phyloP scores from a whole-genome alignment of 2,113 vertebrate species.

The Coptodon rendalli region DNA sequence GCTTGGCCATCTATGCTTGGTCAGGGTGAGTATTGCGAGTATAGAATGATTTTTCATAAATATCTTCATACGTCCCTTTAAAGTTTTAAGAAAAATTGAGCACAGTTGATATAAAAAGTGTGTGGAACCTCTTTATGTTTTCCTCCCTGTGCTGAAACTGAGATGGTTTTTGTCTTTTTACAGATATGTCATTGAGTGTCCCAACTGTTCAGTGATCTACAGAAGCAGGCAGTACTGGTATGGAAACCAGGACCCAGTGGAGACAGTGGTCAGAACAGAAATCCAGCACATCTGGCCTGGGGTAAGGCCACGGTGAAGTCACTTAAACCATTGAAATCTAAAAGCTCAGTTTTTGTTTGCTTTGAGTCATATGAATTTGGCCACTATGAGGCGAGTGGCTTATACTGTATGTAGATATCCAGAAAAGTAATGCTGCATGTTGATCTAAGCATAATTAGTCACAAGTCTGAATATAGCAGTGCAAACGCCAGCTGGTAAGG shows the following conservation, averaged over 20 bases:
- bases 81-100: not conserved
- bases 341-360: not conserved
- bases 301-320: slow-evolving; percentile 68
- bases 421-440: not conserved
- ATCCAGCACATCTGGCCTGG: slow-evolving; percentile 98
- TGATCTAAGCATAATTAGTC: not conserved
- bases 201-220: slow-evolving; percentile 94
- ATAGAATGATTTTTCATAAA: not conserved
- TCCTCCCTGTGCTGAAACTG: not conserved
- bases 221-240: slow-evolving; percentile 98
- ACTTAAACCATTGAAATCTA: not conserved
- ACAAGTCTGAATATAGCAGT: not conserved
- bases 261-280: slow-evolving; percentile 96
- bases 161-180: not conserved
- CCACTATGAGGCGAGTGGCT: not conserved
- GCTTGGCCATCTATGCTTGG: slow-evolving; percentile 97
- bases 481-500: not conserved
- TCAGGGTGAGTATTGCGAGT: slow-evolving; percentile 85
- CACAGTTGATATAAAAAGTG: not conserved
- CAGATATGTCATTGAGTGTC: slow-evolving; percentile 97
- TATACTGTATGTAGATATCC: not conserved
- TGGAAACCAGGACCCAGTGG: slow-evolving; percentile 98
- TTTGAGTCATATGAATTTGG: not conserved
- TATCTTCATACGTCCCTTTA: not conserved
- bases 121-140: not conserved